Conservation (phyloP, 2,797 vertebrate genomes). For the Muscicapa striata region DNA sequence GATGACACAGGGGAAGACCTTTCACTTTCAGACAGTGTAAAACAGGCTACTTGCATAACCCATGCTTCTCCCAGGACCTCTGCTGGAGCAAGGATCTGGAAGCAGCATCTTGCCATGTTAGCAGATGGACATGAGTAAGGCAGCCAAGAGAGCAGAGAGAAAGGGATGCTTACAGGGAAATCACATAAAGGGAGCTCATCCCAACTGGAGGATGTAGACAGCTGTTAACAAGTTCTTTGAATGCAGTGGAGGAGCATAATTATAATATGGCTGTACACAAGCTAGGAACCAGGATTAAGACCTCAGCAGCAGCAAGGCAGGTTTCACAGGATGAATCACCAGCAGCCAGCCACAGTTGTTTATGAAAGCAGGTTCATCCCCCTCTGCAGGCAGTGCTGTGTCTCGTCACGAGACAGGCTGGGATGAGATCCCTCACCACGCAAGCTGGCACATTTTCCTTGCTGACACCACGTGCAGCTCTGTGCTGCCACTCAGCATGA, state of each 20-base stretch:
- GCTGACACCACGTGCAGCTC: neutral
- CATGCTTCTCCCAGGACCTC: neutral
- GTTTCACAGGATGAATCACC: neutral
- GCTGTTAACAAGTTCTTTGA: neutral
- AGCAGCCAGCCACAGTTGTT: neutral
- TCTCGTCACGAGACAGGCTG: neutral
- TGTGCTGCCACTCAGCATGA: neutral
- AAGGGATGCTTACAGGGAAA: neutral
- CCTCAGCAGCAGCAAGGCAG: neutral
- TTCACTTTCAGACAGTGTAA: neutral
- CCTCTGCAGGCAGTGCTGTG: neutral
- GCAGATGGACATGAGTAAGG: slow-evolving; percentile 19
- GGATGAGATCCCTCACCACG: neutral
- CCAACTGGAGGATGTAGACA: neutral
- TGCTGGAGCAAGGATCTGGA: neutral
- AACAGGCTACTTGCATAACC: neutral
- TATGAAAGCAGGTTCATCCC: neutral
- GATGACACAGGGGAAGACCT: neutral
- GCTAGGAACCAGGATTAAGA: neutral
- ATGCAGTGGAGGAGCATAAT: neutral
- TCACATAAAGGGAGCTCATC: neutral
- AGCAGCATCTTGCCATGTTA: slow-evolving; percentile 18
- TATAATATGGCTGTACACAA: neutral
- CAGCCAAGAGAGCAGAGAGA: slow-evolving; percentile 38
- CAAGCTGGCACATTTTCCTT: neutral